Evolutionary conservation across 2,888 invertebrate species (phyloP).

Genomic region (Hartigia nigra): DNA sequence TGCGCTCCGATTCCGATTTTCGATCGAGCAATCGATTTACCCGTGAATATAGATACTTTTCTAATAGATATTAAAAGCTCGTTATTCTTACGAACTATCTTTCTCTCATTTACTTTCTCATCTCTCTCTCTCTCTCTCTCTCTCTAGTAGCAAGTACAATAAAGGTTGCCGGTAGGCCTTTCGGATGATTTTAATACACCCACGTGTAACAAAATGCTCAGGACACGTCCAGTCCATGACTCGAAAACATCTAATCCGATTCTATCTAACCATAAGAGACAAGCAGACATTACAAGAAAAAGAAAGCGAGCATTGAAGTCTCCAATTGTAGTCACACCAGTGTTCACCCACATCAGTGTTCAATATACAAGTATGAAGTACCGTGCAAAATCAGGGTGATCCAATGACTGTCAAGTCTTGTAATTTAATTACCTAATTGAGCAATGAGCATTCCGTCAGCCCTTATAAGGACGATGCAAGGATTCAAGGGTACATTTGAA

Average conservation of each 20-base stretch:
- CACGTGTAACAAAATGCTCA: background rate
- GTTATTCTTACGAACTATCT: background rate
- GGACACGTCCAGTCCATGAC: background rate
- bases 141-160: conserved; percentile 13
- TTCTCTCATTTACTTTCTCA: conserved; percentile 8
- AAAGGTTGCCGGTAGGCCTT: background rate
- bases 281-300: background rate
- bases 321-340: background rate
- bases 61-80: background rate
- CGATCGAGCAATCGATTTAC: background rate
- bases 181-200: background rate
- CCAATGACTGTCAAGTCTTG: background rate
- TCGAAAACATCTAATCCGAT: background rate
- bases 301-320: background rate
- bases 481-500: background rate
- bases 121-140: conserved; percentile 11
- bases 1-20: conserved; percentile 9
- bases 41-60: background rate
- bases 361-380: background rate
- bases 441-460: background rate
- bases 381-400: background rate
- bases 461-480: background rate
- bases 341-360: background rate
- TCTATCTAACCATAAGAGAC: background rate
- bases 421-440: background rate